Conservation (phyloP, 2,888 invertebrate species). For the Choreutis nemorana region DNA sequence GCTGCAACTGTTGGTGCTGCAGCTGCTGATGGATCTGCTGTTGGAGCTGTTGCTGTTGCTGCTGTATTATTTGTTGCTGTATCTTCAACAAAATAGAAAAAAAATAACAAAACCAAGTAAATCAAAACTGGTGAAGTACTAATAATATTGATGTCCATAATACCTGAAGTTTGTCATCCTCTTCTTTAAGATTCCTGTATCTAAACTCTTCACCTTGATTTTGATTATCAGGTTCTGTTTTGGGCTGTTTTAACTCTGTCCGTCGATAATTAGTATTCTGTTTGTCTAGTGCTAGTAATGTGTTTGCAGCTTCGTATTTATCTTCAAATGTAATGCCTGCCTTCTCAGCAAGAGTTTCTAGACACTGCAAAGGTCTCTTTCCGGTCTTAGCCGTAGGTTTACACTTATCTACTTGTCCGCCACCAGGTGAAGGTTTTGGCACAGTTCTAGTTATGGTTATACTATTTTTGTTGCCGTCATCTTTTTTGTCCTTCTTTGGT, state of each 20-base stretch:
- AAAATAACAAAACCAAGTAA: constrained; percentile 3
- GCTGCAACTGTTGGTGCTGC: constrained; percentile 25
- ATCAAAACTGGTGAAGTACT: neutral
- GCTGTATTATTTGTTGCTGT: constrained; percentile 52
- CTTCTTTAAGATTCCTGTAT: constrained; percentile 51
- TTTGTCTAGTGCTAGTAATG: constrained; percentile 70
- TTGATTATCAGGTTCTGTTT: constrained; percentile 41
- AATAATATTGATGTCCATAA: neutral
- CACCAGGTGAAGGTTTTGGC: constrained; percentile 39
- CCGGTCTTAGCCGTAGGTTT: constrained; percentile 32
- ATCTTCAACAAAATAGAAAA: constrained; percentile 1
- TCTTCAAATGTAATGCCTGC: constrained; percentile 78
- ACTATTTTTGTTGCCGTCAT: constrained; percentile 58
- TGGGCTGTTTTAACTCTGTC: constrained; percentile 43
- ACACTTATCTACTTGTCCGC: constrained; percentile 31
- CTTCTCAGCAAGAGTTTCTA: constrained; percentile 76
- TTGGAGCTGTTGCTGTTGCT: constrained; percentile 31
- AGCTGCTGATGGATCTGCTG: constrained; percentile 43
- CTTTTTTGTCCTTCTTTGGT: constrained; percentile 53
- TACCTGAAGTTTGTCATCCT: constrained; percentile 56
- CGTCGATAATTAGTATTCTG: constrained; percentile 58
- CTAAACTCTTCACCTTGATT: constrained; percentile 42
- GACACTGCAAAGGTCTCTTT: constrained; percentile 68
- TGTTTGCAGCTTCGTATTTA: constrained; percentile 76
- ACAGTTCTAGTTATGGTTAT: constrained; percentile 55